phyloP scores from a whole-genome alignment of 1,140 invertebrate genomes.

The Polyergus mexicanus region DNA sequence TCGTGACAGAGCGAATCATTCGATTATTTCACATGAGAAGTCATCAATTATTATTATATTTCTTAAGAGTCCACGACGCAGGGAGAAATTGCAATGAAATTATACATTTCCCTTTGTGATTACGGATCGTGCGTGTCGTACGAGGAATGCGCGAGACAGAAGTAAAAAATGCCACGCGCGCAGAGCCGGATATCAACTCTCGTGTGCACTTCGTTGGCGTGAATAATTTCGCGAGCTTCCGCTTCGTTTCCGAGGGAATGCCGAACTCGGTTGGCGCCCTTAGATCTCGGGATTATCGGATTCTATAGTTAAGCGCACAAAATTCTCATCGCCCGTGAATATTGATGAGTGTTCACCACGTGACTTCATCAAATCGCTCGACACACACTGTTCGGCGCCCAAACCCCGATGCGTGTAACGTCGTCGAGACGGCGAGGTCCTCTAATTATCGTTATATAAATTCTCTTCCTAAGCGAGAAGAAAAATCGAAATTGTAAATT shows the following conservation, averaged over 20 bases:
- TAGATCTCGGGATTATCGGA: not conserved
- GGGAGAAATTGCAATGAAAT: constrained; percentile 66
- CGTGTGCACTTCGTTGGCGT: constrained; percentile 48
- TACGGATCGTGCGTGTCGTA: constrained; percentile 26
- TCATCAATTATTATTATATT: constrained; percentile 84
- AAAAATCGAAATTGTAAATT: constrained; percentile 26
- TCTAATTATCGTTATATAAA: constrained; percentile 46
- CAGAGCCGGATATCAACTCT: constrained; percentile 18
- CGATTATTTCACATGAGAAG: constrained; percentile 81
- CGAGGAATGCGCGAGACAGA: constrained; percentile 33
- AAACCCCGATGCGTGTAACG: constrained; percentile 14
- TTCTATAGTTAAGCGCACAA: constrained; percentile 10
- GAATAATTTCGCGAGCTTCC: constrained; percentile 42
- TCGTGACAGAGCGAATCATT: constrained; percentile 77
- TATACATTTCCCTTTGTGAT: constrained; percentile 38
- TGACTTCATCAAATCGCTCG: constrained; percentile 34
- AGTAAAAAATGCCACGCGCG: not conserved
- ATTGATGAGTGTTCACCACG: constrained; percentile 3
- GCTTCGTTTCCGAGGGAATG: constrained; percentile 35
- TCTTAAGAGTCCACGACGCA: constrained; percentile 68
- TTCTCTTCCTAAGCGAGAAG: constrained; percentile 38
- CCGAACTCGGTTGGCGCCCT: not conserved
- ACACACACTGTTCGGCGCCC: constrained; percentile 7
- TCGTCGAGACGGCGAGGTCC: constrained; percentile 37
- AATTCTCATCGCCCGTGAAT: constrained; percentile 6